A percentile compares a stretch with the other conserved stretches of the same genome.
Evolutionary conservation across 2,888 invertebrate genomes (phyloP).

Genomic region (Epinotia brunnichana): DNA sequence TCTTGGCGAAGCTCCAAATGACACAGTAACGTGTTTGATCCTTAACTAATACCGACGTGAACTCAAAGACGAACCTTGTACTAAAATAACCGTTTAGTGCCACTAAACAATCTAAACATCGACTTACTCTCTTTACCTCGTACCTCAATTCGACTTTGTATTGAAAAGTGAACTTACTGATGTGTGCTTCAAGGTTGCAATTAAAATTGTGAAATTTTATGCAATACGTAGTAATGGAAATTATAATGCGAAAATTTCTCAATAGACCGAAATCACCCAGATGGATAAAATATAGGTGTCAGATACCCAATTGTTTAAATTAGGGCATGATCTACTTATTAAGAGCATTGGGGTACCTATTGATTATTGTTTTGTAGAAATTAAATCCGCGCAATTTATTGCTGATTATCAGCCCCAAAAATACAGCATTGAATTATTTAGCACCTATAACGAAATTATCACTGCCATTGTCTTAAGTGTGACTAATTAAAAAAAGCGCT

Average conservation of each 20-base stretch:
- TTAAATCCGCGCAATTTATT: too few relatives aligned
- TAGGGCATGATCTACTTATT: too few relatives aligned
- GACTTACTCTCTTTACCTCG: not conserved
- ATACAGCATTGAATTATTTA: too few relatives aligned
- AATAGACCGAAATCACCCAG: not conserved
- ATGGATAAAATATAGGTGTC: too few relatives aligned
- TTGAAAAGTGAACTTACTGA: not conserved
- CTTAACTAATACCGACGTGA: conserved; percentile 38
- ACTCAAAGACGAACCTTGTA: conserved; percentile 30
- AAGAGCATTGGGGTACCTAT: too few relatives aligned
- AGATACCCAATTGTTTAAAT: too few relatives aligned
- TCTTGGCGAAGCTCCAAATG: conserved; percentile 48
- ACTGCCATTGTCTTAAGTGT: conserved; percentile 5
- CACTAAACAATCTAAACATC: conserved; percentile 19
- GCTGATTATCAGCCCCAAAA: too few relatives aligned
- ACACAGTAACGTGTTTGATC: conserved; percentile 45
- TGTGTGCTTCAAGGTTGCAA: not conserved
- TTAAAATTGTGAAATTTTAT: not conserved
- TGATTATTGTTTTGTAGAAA: too few relatives aligned
- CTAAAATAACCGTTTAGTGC: conserved; percentile 34
- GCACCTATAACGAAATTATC: conserved; percentile 5
- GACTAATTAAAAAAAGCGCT: conserved; percentile 1
- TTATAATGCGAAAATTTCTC: not conserved
- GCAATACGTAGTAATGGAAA: not conserved
- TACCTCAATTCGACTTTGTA: not conserved